Evolutionary conservation across 2,113 vertebrate genomes (phyloP).

Genomic region (Epinephelus moara): DNA sequence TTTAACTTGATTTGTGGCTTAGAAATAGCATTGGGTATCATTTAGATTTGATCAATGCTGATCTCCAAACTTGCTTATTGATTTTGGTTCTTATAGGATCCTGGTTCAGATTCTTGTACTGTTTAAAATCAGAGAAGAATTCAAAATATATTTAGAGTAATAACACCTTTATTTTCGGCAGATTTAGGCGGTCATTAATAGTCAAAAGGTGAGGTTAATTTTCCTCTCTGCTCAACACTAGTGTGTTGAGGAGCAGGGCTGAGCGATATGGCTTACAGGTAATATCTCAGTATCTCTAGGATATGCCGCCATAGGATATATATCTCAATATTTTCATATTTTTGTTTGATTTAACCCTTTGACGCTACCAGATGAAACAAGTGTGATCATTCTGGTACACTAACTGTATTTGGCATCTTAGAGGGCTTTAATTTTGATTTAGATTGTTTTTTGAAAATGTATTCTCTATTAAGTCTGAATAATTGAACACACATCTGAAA

Average conservation of each 20-base stretch:
- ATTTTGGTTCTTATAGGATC: background rate
- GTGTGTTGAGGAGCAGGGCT: background rate
- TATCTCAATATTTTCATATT: too few relatives aligned
- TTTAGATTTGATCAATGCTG: slow-evolving; percentile 6
- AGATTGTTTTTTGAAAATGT: too few relatives aligned
- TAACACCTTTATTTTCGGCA: background rate
- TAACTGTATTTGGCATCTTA: too few relatives aligned
- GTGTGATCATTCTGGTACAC: too few relatives aligned
- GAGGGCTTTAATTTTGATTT: too few relatives aligned
- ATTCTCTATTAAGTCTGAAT: too few relatives aligned
- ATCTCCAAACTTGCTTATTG: background rate
- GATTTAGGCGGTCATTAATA: background rate
- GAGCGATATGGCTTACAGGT: too few relatives aligned
- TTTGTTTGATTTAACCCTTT: too few relatives aligned
- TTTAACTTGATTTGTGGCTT: slow-evolving; percentile 37
- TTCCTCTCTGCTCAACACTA: background rate
- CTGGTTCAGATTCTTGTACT: background rate
- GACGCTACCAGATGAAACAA: too few relatives aligned
- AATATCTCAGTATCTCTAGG: too few relatives aligned
- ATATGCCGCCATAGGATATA: too few relatives aligned
- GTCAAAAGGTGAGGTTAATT: background rate
- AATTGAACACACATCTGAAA: too few relatives aligned
- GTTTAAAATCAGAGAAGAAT: background rate
- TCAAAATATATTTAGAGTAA: background rate
- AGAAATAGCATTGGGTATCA: background rate